phyloP scores from a whole-genome alignment of 2,888 invertebrate genomes.

The Coecobrya sp. region DNA sequence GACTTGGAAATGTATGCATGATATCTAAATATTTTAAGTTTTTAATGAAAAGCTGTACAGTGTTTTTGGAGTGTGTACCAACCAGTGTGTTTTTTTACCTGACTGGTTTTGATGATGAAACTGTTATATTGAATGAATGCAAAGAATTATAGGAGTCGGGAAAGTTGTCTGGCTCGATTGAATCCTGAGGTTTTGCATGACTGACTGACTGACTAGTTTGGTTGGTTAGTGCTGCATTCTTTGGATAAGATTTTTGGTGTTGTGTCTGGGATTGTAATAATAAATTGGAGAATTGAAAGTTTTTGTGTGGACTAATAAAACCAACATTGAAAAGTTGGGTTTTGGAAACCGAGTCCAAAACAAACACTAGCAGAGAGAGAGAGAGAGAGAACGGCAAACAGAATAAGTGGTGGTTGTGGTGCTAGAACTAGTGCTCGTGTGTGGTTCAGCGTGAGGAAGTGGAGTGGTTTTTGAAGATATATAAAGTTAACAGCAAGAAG shows the following conservation, averaged over 20 bases:
- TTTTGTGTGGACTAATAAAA: background rate
- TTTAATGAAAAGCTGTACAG: too few relatives aligned
- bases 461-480: background rate
- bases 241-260: constrained; percentile 9
- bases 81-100: too few relatives aligned
- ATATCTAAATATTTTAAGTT: too few relatives aligned
- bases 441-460: background rate
- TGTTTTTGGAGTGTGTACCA: too few relatives aligned
- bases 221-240: background rate
- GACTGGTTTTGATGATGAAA: too few relatives aligned
- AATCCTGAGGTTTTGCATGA: background rate
- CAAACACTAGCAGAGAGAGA: background rate
- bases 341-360: background rate
- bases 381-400: background rate
- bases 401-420: background rate
- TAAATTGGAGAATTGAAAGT: background rate
- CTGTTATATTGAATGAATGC: too few relatives aligned
- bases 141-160: too few relatives aligned
- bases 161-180: too few relatives aligned
- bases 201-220: background rate
- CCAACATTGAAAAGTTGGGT: background rate
- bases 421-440: background rate
- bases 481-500: background rate
- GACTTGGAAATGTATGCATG: too few relatives aligned
- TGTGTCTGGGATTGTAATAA: constrained; percentile 14